Evolutionary conservation across 2,797 vertebrate genomes (phyloP).

Genomic region (Danio kyathit): DNA sequence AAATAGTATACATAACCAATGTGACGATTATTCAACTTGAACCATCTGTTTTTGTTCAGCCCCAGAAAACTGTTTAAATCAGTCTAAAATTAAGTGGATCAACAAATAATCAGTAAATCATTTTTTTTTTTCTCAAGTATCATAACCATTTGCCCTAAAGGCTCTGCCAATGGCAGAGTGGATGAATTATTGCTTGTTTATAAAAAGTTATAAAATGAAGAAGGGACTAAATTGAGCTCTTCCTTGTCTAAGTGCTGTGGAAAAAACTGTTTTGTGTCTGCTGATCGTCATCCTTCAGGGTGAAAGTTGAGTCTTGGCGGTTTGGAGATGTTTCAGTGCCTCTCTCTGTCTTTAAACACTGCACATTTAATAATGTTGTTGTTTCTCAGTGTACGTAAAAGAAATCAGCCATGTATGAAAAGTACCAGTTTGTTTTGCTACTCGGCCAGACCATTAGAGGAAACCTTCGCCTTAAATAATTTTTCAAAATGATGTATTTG

Average conservation of each 20-base stretch:
- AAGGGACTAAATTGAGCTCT: constrained; percentile 1
- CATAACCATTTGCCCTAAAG: neutral
- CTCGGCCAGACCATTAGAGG: neutral
- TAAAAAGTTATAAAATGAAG: constrained; percentile 19
- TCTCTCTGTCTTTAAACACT: constrained; percentile 44
- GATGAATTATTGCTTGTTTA: constrained; percentile 32
- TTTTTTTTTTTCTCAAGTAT: neutral
- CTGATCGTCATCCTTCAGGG: constrained; percentile 44
- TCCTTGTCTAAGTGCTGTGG: constrained; percentile 18
- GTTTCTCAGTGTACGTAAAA: neutral
- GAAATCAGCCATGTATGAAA: constrained; percentile 5
- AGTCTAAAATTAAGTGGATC: constrained; percentile 3
- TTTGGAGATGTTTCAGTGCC: constrained; percentile 36
- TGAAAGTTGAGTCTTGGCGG: constrained; percentile 15
- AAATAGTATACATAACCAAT: neutral
- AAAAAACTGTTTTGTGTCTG: constrained; percentile 53
- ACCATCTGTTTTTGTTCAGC: constrained; percentile 1
- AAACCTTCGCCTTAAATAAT: neutral
- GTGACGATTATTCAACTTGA: neutral
- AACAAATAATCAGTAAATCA: constrained; percentile 14
- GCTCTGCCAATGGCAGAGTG: neutral
- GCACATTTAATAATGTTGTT: constrained; percentile 35
- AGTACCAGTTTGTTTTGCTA: constrained; percentile 10
- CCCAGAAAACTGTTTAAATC: neutral
- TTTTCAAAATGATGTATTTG: neutral